Evolutionary conservation across 1,140 invertebrate genomes (phyloP).

Genomic region (Patella vulgata): DNA sequence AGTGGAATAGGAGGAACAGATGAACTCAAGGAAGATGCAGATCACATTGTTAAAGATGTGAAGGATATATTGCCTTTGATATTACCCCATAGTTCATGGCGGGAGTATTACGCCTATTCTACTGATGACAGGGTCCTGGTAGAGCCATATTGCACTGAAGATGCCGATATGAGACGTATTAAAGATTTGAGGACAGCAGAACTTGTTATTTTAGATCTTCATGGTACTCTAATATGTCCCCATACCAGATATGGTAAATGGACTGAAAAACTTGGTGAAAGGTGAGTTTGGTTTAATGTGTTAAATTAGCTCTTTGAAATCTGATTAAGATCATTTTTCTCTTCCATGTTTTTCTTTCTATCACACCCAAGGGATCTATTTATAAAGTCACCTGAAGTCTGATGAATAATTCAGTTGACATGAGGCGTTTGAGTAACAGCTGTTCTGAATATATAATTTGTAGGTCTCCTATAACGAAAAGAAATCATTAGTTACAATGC

Average conservation of each 20-base stretch:
- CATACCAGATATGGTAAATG: constrained; percentile 61
- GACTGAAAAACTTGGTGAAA: constrained; percentile 44
- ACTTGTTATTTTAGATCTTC: constrained; percentile 69
- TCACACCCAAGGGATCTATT: too few species aligned
- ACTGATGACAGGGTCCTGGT: constrained; percentile 47
- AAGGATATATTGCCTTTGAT: constrained; percentile 58
- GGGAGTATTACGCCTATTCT: constrained; percentile 51
- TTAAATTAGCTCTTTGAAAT: not conserved
- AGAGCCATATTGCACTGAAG: constrained; percentile 29
- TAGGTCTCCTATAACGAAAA: too few species aligned
- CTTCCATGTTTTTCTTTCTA: too few species aligned
- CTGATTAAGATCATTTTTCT: too few species aligned
- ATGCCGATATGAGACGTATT: not conserved
- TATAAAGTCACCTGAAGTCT: too few species aligned
- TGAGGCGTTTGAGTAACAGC: too few species aligned
- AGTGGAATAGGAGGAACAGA: constrained; percentile 54
- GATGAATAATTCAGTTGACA: too few species aligned
- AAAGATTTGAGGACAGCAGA: constrained; percentile 15
- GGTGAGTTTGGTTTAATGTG: constrained; percentile 31
- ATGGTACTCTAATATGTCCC: constrained; percentile 68
- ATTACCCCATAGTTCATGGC: constrained; percentile 51
- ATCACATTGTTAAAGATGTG: constrained; percentile 55
- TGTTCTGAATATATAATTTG: too few species aligned
- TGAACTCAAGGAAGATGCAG: constrained; percentile 52
- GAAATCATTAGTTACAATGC: too few species aligned